A percentile compares a stretch with the other conserved stretches of the same genome.
Conservation (phyloP, 2,888 invertebrate species). For the Dryobotodes eremita region DNA sequence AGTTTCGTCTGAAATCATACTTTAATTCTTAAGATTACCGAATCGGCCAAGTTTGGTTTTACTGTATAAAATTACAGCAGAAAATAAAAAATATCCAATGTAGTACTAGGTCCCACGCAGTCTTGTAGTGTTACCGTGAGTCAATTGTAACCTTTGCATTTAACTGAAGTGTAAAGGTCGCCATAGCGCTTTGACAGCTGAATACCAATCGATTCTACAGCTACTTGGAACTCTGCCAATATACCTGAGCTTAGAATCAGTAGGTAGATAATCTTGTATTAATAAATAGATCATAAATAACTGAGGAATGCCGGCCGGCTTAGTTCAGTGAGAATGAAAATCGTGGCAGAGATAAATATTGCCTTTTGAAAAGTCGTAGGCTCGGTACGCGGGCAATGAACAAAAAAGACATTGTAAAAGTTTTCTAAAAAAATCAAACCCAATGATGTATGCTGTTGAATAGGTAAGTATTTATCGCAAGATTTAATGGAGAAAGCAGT, state of each 20-base stretch:
- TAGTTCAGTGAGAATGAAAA: constrained; percentile 3
- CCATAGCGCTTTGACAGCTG: constrained; percentile 48
- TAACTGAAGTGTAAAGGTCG: constrained; percentile 39
- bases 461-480: no score
- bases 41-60: background rate
- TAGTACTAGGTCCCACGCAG: constrained; percentile 21
- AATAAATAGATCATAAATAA: constrained; percentile 32
- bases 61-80: background rate
- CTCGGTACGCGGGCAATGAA: background rate
- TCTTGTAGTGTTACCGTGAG: constrained; percentile 38
- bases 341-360: constrained; percentile 4
- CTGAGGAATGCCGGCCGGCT: constrained; percentile 3
- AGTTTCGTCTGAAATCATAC: background rate
- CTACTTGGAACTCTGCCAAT: constrained; percentile 45
- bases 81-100: constrained; percentile 5
- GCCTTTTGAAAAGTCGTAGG: constrained; percentile 10
- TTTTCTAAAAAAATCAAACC: background rate
- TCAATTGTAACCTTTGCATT: constrained; percentile 56
- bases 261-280: constrained; percentile 32
- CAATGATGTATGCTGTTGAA: background rate
- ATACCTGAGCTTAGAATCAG: constrained; percentile 38
- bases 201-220: constrained; percentile 41
- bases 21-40: background rate
- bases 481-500: background rate
- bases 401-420: no score